These are phyloP conservation scores for Cairina moschata DNA, from an alignment of 2,113 vertebrate genomes.

Conservation along the genomic window DNA sequence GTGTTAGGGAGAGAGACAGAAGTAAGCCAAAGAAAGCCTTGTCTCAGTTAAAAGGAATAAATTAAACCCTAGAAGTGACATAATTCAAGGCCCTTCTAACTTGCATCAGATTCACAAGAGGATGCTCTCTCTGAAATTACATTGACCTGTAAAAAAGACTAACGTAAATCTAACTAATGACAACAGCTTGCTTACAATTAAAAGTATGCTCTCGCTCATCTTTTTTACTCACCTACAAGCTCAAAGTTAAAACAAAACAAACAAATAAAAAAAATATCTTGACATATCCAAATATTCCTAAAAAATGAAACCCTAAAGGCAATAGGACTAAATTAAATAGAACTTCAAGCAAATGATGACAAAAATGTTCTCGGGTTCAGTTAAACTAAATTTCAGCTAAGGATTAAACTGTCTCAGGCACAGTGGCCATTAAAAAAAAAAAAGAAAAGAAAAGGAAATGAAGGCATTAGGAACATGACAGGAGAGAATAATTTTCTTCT, in stretches of 20 bases:
- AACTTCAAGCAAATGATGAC: background rate
- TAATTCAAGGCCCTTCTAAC: background rate
- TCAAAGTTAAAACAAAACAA: background rate
- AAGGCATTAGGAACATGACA: background rate
- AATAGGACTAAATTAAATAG: background rate
- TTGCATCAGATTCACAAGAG: background rate
- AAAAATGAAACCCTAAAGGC: background rate
- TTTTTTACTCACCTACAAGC: background rate
- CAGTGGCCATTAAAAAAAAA: background rate
- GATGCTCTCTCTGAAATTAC: background rate
- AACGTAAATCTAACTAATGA: background rate
- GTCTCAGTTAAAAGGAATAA: background rate
- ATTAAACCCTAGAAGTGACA: background rate
- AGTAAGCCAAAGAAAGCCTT: background rate
- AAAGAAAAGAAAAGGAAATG: background rate
- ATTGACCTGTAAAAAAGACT: background rate
- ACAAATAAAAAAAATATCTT: background rate
- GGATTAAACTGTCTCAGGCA: background rate
- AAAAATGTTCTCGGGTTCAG: background rate
- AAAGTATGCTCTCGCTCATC: background rate
- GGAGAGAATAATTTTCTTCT: background rate
- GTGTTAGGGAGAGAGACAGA: rapidly evolving
- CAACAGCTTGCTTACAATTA: background rate
- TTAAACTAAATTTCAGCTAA: background rate
- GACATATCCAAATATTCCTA: background rate